Percentiles rank a stretch among this genome's conserved stretches.
Conservation (phyloP, 2,888 invertebrate species). For the Microplitis deprimator region DNA sequence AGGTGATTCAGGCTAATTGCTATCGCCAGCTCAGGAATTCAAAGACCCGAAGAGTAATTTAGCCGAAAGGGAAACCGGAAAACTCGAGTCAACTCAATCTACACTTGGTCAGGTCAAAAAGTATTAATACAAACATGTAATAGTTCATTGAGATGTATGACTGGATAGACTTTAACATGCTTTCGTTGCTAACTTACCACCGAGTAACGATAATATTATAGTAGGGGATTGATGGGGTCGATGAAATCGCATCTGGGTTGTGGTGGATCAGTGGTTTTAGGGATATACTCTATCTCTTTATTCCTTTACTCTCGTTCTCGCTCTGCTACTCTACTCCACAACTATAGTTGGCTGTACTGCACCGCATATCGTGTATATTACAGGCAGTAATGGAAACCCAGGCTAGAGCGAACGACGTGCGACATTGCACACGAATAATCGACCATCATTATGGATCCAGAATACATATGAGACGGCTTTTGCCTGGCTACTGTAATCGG, state of each 20-base stretch:
- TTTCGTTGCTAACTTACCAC: constrained; percentile 3
- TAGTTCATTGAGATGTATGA: constrained; percentile 5
- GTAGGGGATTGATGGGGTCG: constrained; percentile 16
- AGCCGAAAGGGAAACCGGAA: background rate
- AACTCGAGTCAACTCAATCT: constrained; percentile 9
- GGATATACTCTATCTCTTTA: background rate
- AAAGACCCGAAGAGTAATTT: constrained; percentile 5
- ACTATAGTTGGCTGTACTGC: background rate
- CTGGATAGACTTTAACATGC: constrained; percentile 7
- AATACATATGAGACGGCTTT: constrained; percentile 7
- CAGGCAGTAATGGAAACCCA: background rate
- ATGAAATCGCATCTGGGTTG: constrained; percentile 23
- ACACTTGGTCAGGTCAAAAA: background rate
- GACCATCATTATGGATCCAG: constrained; percentile 14
- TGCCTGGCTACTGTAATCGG: background rate
- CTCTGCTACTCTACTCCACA: background rate
- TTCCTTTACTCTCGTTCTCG: background rate
- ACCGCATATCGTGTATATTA: constrained; percentile 9
- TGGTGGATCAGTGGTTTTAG: constrained; percentile 15
- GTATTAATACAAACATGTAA: background rate
- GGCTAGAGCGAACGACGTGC: constrained; percentile 3
- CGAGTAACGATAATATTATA: constrained; percentile 5
- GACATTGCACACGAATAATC: constrained; percentile 16
- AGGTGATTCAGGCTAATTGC: constrained; percentile 32
- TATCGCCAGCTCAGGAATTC: constrained; percentile 16